Percentiles rank a stretch among this genome's conserved stretches.
These are phyloP conservation scores for Maccullochella peelii DNA, from an alignment of 2,113 vertebrate species.

Conservation along the genomic window DNA sequence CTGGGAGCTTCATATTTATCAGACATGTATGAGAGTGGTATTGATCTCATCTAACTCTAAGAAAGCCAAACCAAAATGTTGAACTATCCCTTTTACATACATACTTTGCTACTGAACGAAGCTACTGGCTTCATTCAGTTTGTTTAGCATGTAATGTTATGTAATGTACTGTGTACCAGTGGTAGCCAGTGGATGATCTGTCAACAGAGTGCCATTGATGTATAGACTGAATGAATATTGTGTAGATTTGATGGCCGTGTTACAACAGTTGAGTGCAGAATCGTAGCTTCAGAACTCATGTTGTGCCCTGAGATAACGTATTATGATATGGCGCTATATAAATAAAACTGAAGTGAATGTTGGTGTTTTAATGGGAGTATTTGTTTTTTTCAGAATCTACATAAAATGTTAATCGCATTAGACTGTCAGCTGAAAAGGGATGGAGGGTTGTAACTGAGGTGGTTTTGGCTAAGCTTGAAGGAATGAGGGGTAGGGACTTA, in stretches of 20 bases:
- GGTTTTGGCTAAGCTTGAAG: slow-evolving; percentile 53
- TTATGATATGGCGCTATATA: no score
- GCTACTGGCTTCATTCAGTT: neutral
- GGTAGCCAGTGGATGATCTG: neutral
- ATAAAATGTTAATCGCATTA: neutral
- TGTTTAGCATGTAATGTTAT: neutral
- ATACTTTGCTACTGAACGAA: neutral
- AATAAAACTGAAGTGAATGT: no score
- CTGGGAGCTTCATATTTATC: neutral
- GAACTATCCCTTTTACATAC: neutral
- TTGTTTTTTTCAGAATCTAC: slow-evolving; percentile 8
- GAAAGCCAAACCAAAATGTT: neutral
- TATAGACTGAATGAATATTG: neutral
- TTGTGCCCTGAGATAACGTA: no score
- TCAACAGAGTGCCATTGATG: neutral
- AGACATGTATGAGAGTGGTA: neutral
- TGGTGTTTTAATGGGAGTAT: slow-evolving; percentile 5
- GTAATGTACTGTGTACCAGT: neutral
- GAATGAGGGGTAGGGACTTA: slow-evolving; percentile 81
- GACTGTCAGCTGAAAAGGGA: neutral
- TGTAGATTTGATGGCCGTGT: neutral
- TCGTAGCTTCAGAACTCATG: neutral
- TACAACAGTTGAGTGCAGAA: neutral
- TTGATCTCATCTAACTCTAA: neutral
- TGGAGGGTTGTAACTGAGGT: slow-evolving; percentile 18